Evolutionary conservation across 2,888 invertebrate genomes (phyloP).

Genomic region (Tipula unca): DNA sequence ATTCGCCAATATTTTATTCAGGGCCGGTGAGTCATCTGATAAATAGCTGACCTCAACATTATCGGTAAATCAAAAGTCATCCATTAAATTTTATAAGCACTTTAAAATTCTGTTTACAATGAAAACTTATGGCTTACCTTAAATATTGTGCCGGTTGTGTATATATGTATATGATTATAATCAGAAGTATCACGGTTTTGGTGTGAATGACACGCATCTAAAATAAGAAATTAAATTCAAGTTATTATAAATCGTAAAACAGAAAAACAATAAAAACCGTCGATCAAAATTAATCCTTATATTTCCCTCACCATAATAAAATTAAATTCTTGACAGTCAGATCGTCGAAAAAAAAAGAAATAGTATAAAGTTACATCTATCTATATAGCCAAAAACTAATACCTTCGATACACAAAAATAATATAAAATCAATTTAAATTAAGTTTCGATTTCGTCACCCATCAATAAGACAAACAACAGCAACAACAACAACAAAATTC

Average conservation of each 20-base stretch:
- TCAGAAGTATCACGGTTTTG: too few species aligned
- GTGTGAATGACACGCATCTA: too few species aligned
- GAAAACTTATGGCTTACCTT: too few species aligned
- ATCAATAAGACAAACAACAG: background rate
- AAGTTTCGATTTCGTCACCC: conserved; percentile 21
- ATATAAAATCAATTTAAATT: conserved; percentile 19
- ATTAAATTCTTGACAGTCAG: background rate
- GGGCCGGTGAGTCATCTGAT: too few species aligned
- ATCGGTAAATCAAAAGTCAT: too few species aligned
- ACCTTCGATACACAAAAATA: background rate
- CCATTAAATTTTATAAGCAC: too few species aligned
- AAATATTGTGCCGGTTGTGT: too few species aligned
- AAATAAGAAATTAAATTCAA: too few species aligned
- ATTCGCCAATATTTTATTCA: too few species aligned
- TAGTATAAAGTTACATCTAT: background rate
- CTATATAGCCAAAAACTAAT: background rate
- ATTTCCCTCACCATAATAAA: background rate
- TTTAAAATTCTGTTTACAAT: too few species aligned
- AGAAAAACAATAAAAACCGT: background rate
- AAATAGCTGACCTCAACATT: too few species aligned
- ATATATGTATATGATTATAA: too few species aligned
- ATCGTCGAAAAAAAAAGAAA: background rate
- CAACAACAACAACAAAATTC: background rate
- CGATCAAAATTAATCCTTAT: background rate
- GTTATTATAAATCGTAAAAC: background rate